phyloP scores from a whole-genome alignment of 2,113 vertebrate species.

The Scartelaos histophorus region DNA sequence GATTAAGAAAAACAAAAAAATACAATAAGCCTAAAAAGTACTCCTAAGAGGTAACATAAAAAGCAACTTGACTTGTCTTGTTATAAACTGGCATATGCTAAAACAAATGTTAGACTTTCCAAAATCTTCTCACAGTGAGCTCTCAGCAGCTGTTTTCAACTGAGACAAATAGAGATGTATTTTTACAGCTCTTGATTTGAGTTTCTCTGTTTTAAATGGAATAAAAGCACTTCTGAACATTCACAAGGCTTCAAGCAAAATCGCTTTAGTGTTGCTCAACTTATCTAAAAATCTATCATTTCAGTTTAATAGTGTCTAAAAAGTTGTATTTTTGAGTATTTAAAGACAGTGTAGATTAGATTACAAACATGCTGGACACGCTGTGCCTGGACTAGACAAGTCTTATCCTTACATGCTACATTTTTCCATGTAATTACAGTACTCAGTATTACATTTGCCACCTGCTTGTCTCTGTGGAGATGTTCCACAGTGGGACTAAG shows the following conservation, averaged over 20 bases:
- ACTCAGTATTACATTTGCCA: too few species aligned
- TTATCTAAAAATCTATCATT: background rate
- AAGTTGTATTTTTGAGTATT: background rate
- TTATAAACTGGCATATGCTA: background rate
- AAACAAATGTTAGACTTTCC: background rate
- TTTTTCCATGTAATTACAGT: too few species aligned
- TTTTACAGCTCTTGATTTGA: slow-evolving; percentile 3
- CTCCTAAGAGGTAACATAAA: background rate
- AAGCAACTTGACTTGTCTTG: background rate
- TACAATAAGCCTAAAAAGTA: background rate
- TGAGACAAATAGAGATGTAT: background rate
- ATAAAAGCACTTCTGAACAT: background rate
- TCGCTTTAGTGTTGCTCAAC: background rate
- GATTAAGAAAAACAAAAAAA: background rate
- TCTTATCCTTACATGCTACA: too few species aligned
- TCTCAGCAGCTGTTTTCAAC: slow-evolving; percentile 2
- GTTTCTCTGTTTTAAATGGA: background rate
- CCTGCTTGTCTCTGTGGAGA: too few species aligned
- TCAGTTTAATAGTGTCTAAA: background rate
- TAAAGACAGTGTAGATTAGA: too few species aligned
- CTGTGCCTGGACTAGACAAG: too few species aligned
- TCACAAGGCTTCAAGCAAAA: background rate
- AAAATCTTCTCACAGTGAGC: background rate
- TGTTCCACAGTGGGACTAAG: too few species aligned
- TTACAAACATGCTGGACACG: too few species aligned